Evolutionary conservation across 2,113 vertebrate species (phyloP).

Genomic region (Larimichthys crocea): DNA sequence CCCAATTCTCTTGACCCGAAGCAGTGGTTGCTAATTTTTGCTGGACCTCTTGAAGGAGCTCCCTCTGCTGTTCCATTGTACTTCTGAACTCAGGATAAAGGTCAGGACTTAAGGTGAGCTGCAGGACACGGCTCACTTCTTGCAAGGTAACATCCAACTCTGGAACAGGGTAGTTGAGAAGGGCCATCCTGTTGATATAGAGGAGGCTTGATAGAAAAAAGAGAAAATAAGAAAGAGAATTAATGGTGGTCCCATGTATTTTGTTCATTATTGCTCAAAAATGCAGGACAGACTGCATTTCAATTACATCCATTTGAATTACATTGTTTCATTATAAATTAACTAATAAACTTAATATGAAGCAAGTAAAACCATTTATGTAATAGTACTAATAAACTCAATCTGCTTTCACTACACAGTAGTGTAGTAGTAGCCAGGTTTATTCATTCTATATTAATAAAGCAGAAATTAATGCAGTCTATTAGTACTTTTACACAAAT

Average conservation of each 20-base stretch:
- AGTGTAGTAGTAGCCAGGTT: too few relatives aligned
- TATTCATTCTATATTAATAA: too few relatives aligned
- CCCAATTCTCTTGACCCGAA: slow-evolving; percentile 83
- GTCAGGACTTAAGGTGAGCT: slow-evolving; percentile 81
- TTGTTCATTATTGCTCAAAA: too few relatives aligned
- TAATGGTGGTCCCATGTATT: not conserved
- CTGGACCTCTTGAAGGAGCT: slow-evolving; percentile 73
- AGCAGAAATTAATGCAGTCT: too few relatives aligned
- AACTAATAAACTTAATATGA: too few relatives aligned
- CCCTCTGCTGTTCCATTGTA: slow-evolving; percentile 73
- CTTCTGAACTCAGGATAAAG: slow-evolving; percentile 77
- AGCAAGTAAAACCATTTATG: too few relatives aligned
- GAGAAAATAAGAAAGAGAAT: not conserved
- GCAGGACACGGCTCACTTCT: slow-evolving; percentile 83
- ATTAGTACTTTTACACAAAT: too few relatives aligned
- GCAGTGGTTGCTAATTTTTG: slow-evolving; percentile 42
- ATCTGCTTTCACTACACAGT: too few relatives aligned
- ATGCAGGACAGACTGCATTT: too few relatives aligned
- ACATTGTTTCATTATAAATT: too few relatives aligned
- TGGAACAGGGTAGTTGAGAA: slow-evolving; percentile 83
- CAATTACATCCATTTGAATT: too few relatives aligned
- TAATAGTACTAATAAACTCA: too few relatives aligned
- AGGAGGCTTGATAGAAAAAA: slow-evolving; percentile 20
- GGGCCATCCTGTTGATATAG: slow-evolving; percentile 76
- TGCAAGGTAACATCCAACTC: slow-evolving; percentile 81